Base-by-base conservation (phyloP, 35 echinoderm and acorn worm genomes). In the Nesometra sesokonis region DNA sequence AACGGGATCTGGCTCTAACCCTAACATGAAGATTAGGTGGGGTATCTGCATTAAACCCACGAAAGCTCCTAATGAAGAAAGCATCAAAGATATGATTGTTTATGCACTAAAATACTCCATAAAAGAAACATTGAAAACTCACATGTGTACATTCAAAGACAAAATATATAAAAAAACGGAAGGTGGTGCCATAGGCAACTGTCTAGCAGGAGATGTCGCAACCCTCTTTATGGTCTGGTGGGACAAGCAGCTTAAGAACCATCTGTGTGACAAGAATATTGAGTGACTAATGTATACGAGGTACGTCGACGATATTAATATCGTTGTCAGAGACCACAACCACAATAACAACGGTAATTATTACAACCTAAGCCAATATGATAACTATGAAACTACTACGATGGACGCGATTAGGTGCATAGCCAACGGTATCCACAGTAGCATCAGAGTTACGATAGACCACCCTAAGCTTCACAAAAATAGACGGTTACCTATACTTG, bases 81-180 rank as follows among this genome's bases (percentile, higher is more conserved):
- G 17, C 8, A 21, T 87, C 21, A 79, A 33, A 29, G 78, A 80
- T 37, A 87, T 87, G 86, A 87, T 34, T 35, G 34, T 79, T 33
- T 80, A 79, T 30, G 86, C 86, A 35, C 77, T 87, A 37, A 36
- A 36, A 39, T 87, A 87, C 35, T 35, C 86, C 23, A 87, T 80
- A 36, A 87, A 87, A 32, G 77, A 33, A 33, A 77, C 78, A 7
- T 13, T 87, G 32, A 37, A 78, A n/a, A 87, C 77, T 29, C 76
- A 87, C 37, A 15, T 87, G 34, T 87, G 57, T 32, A 67, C 37
- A 17, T 79, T 87, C 15, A 87, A 87, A 37, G 29, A 79, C 76
- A 32, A 33, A 57, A 38, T 86, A 33, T 67, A 33, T 33, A 86
- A 67, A 67, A 38, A 86, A 77, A 86, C 46, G 5, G 31, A 32